Evolutionary conservation across 2,113 vertebrate genomes (phyloP), one percentile per base, ranked within the genome.

Genomic region (Dolichallabes microphthalmus): DNA sequence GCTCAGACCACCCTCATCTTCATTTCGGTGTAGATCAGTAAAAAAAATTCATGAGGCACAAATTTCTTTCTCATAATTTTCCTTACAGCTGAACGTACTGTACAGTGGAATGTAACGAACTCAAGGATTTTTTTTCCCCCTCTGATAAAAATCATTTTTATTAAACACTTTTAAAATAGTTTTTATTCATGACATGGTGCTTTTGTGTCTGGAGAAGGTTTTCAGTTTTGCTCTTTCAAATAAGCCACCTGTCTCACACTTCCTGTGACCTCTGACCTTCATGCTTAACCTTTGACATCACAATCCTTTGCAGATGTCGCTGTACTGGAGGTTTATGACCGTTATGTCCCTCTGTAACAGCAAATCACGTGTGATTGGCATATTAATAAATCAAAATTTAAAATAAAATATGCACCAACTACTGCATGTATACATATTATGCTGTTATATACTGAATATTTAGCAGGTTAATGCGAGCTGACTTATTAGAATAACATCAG

Each of bases 191-290:
- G 45, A 75, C 50, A 76, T 25, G 55, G 74, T 2, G 7, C 52
- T 76, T 76, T 27, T 55, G n/a, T 55, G 74, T 53, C 50, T 27
- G 73, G 14, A 76, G 50, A 53, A 52, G 14, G 35, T 52, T 75
- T 52, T 52, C 53, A 19, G 39, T 73, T 45, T 73, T 12, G 20
- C 69, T 76, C 27, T 55, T n/a, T 7, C 7, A 45, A 45, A 45
- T 14, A 3, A 32, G 20, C 25, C 64, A 50, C 39, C 58, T 76
- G 73, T 35, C 52, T 76, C 27, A n/a, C 30, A 77, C 39, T 77
- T 61, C n/a, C 73, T 77, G 82, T 66, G 83, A 77, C 73, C 45
- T 55, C 73, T 77, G 74, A 66, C 83, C 45, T 17, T 20, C 17
- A 22, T 39, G 69, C 45, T 64, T 84, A 64, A 53, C 83, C 83